Evolutionary conservation across 2,888 invertebrate genomes (phyloP).

Genomic region (Philopedon plagiatum): DNA sequence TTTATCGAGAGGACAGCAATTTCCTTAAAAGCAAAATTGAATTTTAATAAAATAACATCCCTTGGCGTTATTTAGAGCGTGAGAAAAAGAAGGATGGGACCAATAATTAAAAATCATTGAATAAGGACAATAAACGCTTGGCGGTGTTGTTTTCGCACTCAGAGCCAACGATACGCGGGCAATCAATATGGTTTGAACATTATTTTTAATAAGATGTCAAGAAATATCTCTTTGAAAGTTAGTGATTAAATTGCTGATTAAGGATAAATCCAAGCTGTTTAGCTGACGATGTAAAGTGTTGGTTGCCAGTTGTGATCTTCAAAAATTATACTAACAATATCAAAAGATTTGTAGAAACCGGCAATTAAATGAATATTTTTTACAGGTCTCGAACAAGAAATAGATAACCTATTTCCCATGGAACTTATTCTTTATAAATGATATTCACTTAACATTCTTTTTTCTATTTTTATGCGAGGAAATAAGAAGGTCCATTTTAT

Average conservation of each 20-base stretch:
- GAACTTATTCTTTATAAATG: too few relatives aligned
- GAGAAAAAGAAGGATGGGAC: background rate
- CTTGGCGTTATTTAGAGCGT: slow-evolving; percentile 1
- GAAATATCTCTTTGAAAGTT: background rate
- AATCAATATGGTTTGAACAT: background rate
- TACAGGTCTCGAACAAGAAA: too few relatives aligned
- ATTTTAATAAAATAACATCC: slow-evolving; percentile 10
- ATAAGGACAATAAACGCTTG: background rate
- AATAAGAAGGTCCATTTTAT: too few relatives aligned
- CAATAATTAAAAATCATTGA: slow-evolving; percentile 8
- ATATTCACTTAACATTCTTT: too few relatives aligned
- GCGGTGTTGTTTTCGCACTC: background rate
- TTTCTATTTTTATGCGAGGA: too few relatives aligned
- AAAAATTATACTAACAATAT: too few relatives aligned
- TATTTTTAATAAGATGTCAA: background rate
- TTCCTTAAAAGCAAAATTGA: slow-evolving; percentile 5
- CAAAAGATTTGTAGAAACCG: too few relatives aligned
- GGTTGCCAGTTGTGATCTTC: too few relatives aligned
- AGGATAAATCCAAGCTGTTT: too few relatives aligned
- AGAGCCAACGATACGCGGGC: background rate
- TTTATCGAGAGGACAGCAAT: slow-evolving; percentile 8
- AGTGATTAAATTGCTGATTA: background rate
- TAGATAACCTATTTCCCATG: too few relatives aligned
- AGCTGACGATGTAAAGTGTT: too few relatives aligned
- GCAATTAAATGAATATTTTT: too few relatives aligned